A percentile compares a stretch with the other conserved stretches of the same genome.
Evolutionary conservation across 2,888 invertebrate species (phyloP).

Genomic region (Trichacis sp.): DNA sequence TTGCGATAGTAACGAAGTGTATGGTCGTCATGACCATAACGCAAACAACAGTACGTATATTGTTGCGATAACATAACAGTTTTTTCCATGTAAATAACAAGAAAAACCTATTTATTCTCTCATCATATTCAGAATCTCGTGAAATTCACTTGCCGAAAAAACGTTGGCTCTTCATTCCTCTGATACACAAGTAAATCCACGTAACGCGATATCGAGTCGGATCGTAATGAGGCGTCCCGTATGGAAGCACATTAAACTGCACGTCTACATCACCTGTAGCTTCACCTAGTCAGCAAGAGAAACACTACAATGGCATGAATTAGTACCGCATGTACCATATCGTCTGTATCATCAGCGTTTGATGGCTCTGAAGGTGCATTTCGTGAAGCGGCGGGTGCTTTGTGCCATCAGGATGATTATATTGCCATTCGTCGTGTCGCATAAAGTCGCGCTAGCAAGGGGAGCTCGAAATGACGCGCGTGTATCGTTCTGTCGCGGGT

Average conservation of each 20-base stretch:
- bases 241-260: conserved; percentile 20
- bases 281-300: conserved; percentile 55
- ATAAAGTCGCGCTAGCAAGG: conserved; percentile 54
- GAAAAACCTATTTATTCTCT: no score
- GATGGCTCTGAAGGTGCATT: conserved; percentile 56
- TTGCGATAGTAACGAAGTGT: no score
- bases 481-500: conserved; percentile 29
- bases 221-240: conserved; percentile 14
- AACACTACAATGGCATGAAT: conserved; percentile 61
- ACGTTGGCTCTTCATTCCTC: no score
- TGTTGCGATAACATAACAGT: no score
- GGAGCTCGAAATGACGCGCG: conserved; percentile 45
- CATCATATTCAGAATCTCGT: no score
- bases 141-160: no score
- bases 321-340: conserved; percentile 61
- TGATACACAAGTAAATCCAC: no score
- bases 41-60: no score
- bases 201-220: neutral
- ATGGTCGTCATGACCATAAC: no score
- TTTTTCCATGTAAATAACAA: no score
- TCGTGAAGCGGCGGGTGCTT: conserved; percentile 57
- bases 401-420: conserved; percentile 68
- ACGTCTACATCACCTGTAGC: conserved; percentile 53
- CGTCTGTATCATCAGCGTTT: conserved; percentile 67
- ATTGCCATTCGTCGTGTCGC: conserved; percentile 61